These are phyloP conservation scores for Agonopterix heracliana DNA, from an alignment of 2,888 invertebrate species.

Conservation along the genomic window DNA sequence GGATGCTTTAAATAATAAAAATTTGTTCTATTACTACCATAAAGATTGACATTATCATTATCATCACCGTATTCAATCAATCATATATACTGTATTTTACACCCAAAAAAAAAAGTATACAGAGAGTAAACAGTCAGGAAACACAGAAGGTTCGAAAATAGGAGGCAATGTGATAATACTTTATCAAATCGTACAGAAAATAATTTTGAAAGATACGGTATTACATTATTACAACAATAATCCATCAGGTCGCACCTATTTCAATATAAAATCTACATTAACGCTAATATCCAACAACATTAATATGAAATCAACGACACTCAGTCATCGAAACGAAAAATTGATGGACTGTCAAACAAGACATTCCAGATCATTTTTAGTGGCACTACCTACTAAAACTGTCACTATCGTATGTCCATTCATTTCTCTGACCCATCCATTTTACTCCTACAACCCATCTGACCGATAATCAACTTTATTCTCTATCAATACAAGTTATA, in stretches of 20 bases:
- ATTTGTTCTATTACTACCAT: too few relatives aligned
- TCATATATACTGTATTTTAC: too few relatives aligned
- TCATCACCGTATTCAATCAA: too few relatives aligned
- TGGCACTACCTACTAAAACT: conserved; percentile 53
- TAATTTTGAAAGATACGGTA: too few relatives aligned
- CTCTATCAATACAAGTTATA: conserved; percentile 17
- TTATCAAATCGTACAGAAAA: too few relatives aligned
- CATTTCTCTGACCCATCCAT: conserved; percentile 42
- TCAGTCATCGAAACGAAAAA: conserved; percentile 36
- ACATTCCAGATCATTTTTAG: conserved; percentile 59
- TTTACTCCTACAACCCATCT: conserved; percentile 4
- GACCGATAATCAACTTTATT: conserved; percentile 27
- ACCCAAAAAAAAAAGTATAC: too few relatives aligned
- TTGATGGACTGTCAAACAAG: conserved; percentile 61
- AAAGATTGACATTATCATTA: too few relatives aligned
- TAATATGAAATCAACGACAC: conserved; percentile 10
- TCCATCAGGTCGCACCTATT: neutral
- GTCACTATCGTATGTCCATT: conserved; percentile 52
- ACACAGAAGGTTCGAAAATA: too few relatives aligned
- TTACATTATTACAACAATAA: too few relatives aligned
- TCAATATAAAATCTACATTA: neutral
- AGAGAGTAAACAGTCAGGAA: too few relatives aligned
- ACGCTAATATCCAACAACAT: neutral
- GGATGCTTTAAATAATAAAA: too few relatives aligned
- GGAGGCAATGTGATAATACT: too few relatives aligned